Evolutionary conservation across 1,140 invertebrate genomes (phyloP), one percentile per base, ranked within the genome.

Genomic region (Trachymyrmex cornetzi): DNA sequence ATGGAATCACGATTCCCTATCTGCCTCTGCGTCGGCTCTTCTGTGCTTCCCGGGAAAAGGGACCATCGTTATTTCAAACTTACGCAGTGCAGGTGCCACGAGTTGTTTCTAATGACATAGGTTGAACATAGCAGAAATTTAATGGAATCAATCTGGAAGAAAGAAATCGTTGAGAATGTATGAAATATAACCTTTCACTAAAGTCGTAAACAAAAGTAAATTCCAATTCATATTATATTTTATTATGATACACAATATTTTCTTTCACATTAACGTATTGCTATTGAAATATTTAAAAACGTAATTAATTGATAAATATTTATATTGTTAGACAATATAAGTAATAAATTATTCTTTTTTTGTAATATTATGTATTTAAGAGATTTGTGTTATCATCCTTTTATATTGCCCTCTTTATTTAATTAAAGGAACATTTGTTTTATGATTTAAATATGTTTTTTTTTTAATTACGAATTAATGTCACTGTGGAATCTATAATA

Each of bases 51-150:
- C 53, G 53, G 14, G 34, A 63, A 84, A 75, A 71, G 55, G 38
- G 27, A 48, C 24, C 27, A 19, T 63, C 55, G 80, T 75, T 84
- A 84, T 75, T 75, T 84, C 69, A 75, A 77, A 80, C 38, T 77
- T 86, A 66, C 34, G 6, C 53, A n/a, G 16, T 44, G 50, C 71
- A 84, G 57, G 61, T 82, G 55, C 44, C 80, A 30, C 61, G 19
- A 55, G 57, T 85, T 88, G 88, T 80, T 81, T 86, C 86, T 88
- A 75, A 81, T 84, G 44, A 74, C 38, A 61, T 67, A 75, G 53
- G 67, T 9, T 19, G 53, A 61, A 9, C 7, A 7, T 38, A 63
- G 57, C 27, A 66, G 57, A 16, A 53, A 75, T 14, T 61, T 64
- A 75, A 63, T 84, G 69, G 80, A 50, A 75, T 61, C n/a, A 19